Base-by-base conservation (phyloP, 2,888 invertebrate species). In the Idaea straminata region DNA sequence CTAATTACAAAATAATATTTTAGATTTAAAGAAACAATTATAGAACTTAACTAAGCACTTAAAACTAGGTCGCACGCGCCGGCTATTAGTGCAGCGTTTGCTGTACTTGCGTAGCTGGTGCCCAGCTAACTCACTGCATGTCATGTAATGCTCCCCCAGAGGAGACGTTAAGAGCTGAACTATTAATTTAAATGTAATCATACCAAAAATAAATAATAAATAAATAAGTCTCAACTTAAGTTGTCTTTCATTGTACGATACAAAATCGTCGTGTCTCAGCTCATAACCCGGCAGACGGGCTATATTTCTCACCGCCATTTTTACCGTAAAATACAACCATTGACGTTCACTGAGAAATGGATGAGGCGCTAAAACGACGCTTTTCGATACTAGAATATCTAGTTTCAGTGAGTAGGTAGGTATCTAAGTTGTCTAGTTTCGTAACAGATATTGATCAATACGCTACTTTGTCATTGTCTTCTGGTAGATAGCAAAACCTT, bases 301-400 rank as follows among this genome's bases (percentile, higher is more conserved):
- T 61, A 38, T 64, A 57, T 65, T 59, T 59, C 59, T 59, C 59
- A 34, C 59, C 25, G 59, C 59, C 59, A 38, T 61, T 61, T 61
- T 61, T 62, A 35, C 57, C 25, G 64, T 69, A 69, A 69, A 67
- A 59, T 63, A 69, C 61, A 64, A 60, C 62, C 68, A 66, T 65
- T 69, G 65, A 67, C 62, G 62, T 61, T 58, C 62, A 58, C 62
- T 67, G 67, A 67, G 69, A 57, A 64, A 69, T 67, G 64, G 67
- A 61, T 61, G 10, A 57, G 58, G 57, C 57, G 38, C 59, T 66
- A 69, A 69, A 63, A 66, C 61, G 68, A 35, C 66, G 64, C 68
- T 63, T 62, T 15, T 5, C 25, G 35, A 59, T 25, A 6, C 59
- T 6, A 16, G 59, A 59, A 59, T 59, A 59, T 16, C 35, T 59